Percentiles rank a stretch among this genome's conserved stretches.
These are phyloP conservation scores for Trissoscelio sp. DNA, from an alignment of 2,888 invertebrate species.

Conservation along the genomic window DNA sequence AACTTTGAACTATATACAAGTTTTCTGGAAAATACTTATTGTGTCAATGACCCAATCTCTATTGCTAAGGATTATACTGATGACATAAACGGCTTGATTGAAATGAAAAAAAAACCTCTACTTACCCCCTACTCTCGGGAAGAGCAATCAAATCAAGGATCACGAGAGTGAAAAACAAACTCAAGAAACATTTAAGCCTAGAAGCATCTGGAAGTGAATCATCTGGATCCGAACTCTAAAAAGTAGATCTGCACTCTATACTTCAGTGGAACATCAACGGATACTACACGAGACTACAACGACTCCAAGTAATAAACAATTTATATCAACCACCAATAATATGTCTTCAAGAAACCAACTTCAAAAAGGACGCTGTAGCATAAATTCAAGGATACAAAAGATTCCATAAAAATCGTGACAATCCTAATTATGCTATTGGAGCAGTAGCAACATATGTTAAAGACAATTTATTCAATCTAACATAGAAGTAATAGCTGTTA, in stretches of 20 bases:
- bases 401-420: conserved; percentile 46
- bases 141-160: conserved; percentile 3
- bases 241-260: not conserved
- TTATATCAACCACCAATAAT: conserved; percentile 44
- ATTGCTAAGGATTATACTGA: conserved; percentile 15
- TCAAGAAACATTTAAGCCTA: not conserved
- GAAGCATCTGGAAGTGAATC: not conserved
- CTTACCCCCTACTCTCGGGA: not conserved
- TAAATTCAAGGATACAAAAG: conserved; percentile 42
- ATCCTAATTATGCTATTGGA: conserved; percentile 38
- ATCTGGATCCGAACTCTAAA: not conserved
- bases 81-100: not conserved
- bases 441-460: conserved; percentile 50
- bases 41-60: not conserved
- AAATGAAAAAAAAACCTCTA: not conserved
- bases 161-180: not conserved
- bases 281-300: conserved; percentile 46
- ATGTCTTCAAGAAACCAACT: conserved; percentile 70
- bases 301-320: conserved; percentile 50
- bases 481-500: not conserved
- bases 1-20: conserved; percentile 10
- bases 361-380: conserved; percentile 40
- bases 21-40: conserved; percentile 17
- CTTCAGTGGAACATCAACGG: conserved; percentile 71
- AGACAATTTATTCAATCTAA: not conserved